Conservation (phyloP, 2,888 invertebrate species). For the Caenorhabditis angaria region DNA sequence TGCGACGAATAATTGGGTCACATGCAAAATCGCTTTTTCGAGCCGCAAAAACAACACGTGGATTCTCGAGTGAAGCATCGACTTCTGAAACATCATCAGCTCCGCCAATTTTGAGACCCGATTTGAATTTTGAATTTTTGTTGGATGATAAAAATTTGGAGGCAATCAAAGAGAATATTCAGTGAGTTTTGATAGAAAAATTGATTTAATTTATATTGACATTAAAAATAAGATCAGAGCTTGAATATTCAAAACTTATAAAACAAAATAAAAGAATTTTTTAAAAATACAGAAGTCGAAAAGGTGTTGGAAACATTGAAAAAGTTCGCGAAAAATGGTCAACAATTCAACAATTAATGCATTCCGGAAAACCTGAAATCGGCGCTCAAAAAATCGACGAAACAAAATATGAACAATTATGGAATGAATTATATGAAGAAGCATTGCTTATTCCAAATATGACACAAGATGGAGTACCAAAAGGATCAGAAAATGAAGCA, state of each 20-base stretch:
- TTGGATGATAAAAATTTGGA: constrained; percentile 61
- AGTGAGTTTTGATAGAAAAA: constrained; percentile 16
- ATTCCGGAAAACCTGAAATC: constrained; percentile 22
- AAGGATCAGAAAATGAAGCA: constrained; percentile 44
- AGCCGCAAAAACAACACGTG: too few species aligned
- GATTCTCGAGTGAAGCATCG: neutral
- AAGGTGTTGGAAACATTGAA: constrained; percentile 67
- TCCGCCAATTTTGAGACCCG: constrained; percentile 47
- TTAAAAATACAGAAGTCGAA: constrained; percentile 56
- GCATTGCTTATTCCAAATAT: constrained; percentile 63
- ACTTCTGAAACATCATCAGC: neutral
- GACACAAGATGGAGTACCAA: constrained; percentile 57
- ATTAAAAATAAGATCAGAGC: too few species aligned
- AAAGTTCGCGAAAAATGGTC: constrained; percentile 57
- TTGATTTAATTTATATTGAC: neutral
- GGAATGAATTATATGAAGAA: constrained; percentile 64
- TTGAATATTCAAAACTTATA: too few species aligned
- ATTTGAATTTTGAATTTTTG: constrained; percentile 69
- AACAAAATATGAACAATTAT: constrained; percentile 47
- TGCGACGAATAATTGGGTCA: too few species aligned
- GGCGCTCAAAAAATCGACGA: constrained; percentile 42
- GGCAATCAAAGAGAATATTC: constrained; percentile 52
- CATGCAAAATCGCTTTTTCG: neutral
- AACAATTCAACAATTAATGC: constrained; percentile 49
- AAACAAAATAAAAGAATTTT: neutral